A percentile compares a stretch with the other conserved stretches of the same genome.
Conservation (phyloP, 2,797 vertebrate species). For the Thunnus albacares region DNA sequence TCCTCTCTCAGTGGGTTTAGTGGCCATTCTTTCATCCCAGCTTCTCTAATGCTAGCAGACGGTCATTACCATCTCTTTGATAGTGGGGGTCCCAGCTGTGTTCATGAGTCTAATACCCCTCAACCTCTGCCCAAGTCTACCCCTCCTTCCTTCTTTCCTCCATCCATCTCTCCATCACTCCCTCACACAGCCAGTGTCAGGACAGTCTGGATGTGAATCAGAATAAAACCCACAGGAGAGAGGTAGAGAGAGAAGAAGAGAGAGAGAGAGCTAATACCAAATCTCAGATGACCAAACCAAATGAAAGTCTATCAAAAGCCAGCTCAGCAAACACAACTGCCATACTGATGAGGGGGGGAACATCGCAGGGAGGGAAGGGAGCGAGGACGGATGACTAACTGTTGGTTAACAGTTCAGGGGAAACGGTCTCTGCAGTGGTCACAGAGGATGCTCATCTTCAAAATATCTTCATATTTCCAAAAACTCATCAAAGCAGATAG, state of each 20-base stretch:
- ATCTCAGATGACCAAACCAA: slow-evolving; percentile 67
- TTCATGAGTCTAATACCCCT: slow-evolving; percentile 60
- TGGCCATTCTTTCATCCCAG: slow-evolving; percentile 65
- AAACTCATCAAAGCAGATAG: background rate
- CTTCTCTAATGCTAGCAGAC: slow-evolving; percentile 64
- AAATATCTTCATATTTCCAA: slow-evolving; percentile 8
- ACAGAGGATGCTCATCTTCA: background rate
- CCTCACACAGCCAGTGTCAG: slow-evolving; percentile 41
- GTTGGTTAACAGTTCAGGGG: slow-evolving; percentile 34
- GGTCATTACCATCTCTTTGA: slow-evolving; percentile 79
- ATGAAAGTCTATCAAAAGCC: slow-evolving; percentile 72
- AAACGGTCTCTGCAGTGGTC: slow-evolving; percentile 15
- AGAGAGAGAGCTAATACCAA: slow-evolving; percentile 60
- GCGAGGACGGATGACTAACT: slow-evolving; percentile 21
- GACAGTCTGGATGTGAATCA: slow-evolving; percentile 45
- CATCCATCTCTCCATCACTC: slow-evolving; percentile 38
- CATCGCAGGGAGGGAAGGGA: slow-evolving; percentile 17
- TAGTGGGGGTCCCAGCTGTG: slow-evolving; percentile 70
- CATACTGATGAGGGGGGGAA: slow-evolving; percentile 71
- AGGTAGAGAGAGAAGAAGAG: slow-evolving; percentile 3
- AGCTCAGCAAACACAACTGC: slow-evolving; percentile 69
- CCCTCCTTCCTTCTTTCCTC: slow-evolving; percentile 42
- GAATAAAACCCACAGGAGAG: slow-evolving; percentile 59
- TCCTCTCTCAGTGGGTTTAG: slow-evolving; percentile 47
- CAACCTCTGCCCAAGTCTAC: slow-evolving; percentile 61